Evolutionary conservation across 2,113 vertebrate species (phyloP).

Genomic region (Tinamus guttatus): DNA sequence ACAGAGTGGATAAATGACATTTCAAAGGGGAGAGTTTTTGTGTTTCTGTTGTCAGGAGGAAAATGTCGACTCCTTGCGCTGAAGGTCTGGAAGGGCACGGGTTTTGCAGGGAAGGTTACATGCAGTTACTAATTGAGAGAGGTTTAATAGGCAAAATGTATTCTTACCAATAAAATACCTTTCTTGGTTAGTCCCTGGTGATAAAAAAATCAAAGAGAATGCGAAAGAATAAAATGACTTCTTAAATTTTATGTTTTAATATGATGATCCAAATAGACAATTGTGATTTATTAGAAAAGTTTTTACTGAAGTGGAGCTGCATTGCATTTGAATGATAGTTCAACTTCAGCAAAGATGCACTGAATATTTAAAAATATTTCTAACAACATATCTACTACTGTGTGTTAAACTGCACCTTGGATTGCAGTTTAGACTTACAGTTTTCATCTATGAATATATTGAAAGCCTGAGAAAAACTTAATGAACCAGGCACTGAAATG

Average conservation of each 20-base stretch:
- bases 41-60: conserved; percentile 18
- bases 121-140: background rate
- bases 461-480: background rate
- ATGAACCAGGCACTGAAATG: background rate
- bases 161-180: background rate
- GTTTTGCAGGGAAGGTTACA: fast-evolving
- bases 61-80: background rate
- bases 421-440: background rate
- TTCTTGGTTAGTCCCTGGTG: background rate
- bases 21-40: conserved; percentile 1
- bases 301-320: background rate
- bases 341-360: background rate
- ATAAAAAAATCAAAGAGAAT: background rate
- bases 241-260: background rate
- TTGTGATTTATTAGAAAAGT: background rate
- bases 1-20: background rate
- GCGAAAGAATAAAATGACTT: background rate
- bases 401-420: background rate
- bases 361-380: background rate
- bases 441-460: background rate
- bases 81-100: background rate
- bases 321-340: background rate
- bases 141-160: background rate
- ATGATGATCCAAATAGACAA: background rate
- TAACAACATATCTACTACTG: background rate